Evolutionary conservation across 2,113 vertebrate genomes (phyloP), one percentile per base, ranked within the genome.

Genomic region (Tor tambroides): DNA sequence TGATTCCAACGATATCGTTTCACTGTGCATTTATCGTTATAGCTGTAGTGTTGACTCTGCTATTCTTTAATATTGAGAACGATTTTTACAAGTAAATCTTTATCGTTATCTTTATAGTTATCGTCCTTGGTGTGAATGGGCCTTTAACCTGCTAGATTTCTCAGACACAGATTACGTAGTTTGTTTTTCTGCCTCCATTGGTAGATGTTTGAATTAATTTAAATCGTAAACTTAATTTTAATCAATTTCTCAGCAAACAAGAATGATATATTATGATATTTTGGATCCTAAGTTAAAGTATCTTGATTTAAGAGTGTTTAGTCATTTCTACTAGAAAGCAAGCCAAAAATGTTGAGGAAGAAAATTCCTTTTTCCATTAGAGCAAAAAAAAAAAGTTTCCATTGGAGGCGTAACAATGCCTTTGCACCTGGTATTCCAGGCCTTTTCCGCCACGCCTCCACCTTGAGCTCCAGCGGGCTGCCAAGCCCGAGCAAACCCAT

Each of bases 401-500:
- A 85, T 56, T 80, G 77, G 90, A 92, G 87, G 87, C 79, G 92
- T 90, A 93, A 93, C 90, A 93, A 92, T 93, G 84, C 90, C 30
- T 88, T 92, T 89, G 91, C 93, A 94, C 94, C 93, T 94, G 93
- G 82, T 30, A 59, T 84, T 43, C 19, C 77, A n/a, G 75, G 54
- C 56, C 46, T 26, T 23, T 19, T 46, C 87, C 87, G 88, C 41
- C 83, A 86, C 87, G 65, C 85, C 87, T 63, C 76, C 88, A 81
- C 86, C 88, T 83, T 86, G 82, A 74, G 32, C 71, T 61, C 10
- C 56, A 92, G 90, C 89, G 75, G 54, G 14, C 74, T 38, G 85
- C 90, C 87, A 92, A 90, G 92, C 87, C 87, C 49, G 87, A 87
- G 92, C 92, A 92, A 89, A 35, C 86, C 88, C 84, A 85, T 91